These are phyloP conservation scores for Escarpia spicata DNA, from an alignment of 2,888 invertebrate species.

Conservation along the genomic window DNA sequence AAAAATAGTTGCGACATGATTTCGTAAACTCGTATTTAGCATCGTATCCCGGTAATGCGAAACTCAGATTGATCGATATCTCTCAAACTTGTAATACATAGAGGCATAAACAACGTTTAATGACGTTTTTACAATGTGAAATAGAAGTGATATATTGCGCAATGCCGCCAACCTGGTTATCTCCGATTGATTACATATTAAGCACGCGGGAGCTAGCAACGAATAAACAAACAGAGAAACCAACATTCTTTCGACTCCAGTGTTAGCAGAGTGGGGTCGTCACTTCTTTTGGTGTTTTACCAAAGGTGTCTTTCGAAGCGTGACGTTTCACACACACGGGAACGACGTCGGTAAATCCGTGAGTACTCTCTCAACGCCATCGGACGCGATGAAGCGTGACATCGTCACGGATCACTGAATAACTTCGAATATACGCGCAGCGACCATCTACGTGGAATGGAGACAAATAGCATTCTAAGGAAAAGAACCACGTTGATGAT, in stretches of 20 bases:
- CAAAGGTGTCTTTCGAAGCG: not conserved
- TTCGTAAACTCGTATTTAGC: not conserved
- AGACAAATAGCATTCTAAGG: not conserved
- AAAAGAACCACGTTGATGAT: not conserved
- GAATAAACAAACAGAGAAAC: not conserved
- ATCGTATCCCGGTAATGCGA: not conserved
- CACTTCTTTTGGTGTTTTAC: not conserved
- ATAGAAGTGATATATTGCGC: not conserved
- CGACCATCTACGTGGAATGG: not conserved
- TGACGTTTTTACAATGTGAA: not conserved
- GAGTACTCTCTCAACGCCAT: not conserved
- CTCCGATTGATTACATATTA: not conserved
- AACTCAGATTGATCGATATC: too few species aligned
- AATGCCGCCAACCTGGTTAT: not conserved
- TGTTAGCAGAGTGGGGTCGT: not conserved
- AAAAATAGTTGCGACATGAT: not conserved
- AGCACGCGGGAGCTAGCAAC: not conserved
- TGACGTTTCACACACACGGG: not conserved
- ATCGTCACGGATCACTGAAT: not conserved
- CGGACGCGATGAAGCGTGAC: not conserved
- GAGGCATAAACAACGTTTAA: not conserved
- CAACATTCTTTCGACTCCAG: not conserved
- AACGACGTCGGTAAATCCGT: not conserved
- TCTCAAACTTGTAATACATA: not conserved
- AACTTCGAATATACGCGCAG: not conserved